Evolutionary conservation across 2,888 invertebrate species (phyloP).

Genomic region (Melikaiella ostensackeni): DNA sequence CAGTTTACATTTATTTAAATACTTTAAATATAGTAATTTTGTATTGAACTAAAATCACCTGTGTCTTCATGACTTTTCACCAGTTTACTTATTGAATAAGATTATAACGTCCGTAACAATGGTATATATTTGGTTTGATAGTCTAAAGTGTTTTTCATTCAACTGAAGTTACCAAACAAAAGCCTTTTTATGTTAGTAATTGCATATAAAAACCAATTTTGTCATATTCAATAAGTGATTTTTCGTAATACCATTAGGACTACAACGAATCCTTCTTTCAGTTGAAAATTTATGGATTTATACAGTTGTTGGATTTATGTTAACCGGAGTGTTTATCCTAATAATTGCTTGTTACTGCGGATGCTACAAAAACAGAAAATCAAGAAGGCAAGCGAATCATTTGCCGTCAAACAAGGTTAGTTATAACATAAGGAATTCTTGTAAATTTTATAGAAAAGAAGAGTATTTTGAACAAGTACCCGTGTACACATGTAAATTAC

Average conservation of each 20-base stretch:
- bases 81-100: too few species aligned
- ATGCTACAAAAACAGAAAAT: slow-evolving; percentile 77
- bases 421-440: slow-evolving; percentile 46
- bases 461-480: too few species aligned
- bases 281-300: slow-evolving; percentile 91
- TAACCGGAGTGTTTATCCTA: slow-evolving; percentile 79
- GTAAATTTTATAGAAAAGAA: not conserved
- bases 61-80: too few species aligned
- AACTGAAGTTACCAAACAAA: too few species aligned
- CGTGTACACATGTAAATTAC: too few species aligned
- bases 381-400: slow-evolving; percentile 70
- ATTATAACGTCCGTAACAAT: too few species aligned
- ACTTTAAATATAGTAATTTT: too few species aligned
- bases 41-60: too few species aligned
- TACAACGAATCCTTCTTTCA: slow-evolving; percentile 68
- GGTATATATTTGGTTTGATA: too few species aligned
- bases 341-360: slow-evolving; percentile 82
- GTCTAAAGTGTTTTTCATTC: too few species aligned
- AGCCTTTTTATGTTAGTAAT: too few species aligned
- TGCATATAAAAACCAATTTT: not conserved
- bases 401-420: slow-evolving; percentile 73
- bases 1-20: too few species aligned
- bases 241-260: not conserved
- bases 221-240: not conserved
- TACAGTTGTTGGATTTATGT: slow-evolving; percentile 83